These are phyloP conservation scores for Drosophila colorata DNA, from an alignment of 2,888 invertebrate genomes.

Conservation along the genomic window DNA sequence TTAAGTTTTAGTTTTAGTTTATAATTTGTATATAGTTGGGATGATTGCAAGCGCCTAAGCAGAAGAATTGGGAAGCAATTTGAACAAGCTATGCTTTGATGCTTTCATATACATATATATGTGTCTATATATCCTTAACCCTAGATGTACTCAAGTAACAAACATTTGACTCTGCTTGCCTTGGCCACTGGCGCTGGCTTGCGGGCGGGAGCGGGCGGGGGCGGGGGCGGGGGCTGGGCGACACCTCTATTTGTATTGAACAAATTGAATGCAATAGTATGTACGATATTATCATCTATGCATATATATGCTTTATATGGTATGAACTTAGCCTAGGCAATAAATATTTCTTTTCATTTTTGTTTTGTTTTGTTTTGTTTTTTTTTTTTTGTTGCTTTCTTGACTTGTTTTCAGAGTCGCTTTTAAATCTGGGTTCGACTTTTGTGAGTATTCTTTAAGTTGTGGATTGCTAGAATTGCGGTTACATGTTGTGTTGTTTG, in stretches of 20 bases:
- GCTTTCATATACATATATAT: slow-evolving; percentile 26
- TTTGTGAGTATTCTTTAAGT: slow-evolving; percentile 46
- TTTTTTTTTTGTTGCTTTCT: slow-evolving; percentile 13
- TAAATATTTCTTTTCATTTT: slow-evolving; percentile 62
- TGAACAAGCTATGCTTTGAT: slow-evolving; percentile 59
- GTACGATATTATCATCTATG: slow-evolving; percentile 24
- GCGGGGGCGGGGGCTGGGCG: slow-evolving; percentile 2
- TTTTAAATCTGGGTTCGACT: slow-evolving; percentile 28
- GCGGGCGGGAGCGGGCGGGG: not conserved
- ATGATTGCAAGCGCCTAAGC: slow-evolving; percentile 56
- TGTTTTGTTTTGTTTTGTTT: slow-evolving; percentile 11
- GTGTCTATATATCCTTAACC: slow-evolving; percentile 10
- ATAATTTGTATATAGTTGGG: slow-evolving; percentile 13
- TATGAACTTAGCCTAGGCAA: slow-evolving; percentile 70
- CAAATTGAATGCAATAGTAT: slow-evolving; percentile 13
- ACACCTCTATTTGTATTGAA: slow-evolving; percentile 15
- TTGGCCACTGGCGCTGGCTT: slow-evolving; percentile 50
- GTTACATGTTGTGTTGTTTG: slow-evolving; percentile 23
- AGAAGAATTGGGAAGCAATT: slow-evolving; percentile 53
- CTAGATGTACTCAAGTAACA: slow-evolving; percentile 26
- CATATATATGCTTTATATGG: slow-evolving; percentile 9
- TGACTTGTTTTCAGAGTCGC: slow-evolving; percentile 47
- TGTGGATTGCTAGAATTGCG: slow-evolving; percentile 68
- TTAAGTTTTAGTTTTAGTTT: slow-evolving; percentile 14
- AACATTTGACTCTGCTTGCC: slow-evolving; percentile 8